A percentile compares a stretch with the other conserved stretches of the same genome.
phyloP scores from a whole-genome alignment of 2,113 vertebrate species.

The Manacus vitellinus region DNA sequence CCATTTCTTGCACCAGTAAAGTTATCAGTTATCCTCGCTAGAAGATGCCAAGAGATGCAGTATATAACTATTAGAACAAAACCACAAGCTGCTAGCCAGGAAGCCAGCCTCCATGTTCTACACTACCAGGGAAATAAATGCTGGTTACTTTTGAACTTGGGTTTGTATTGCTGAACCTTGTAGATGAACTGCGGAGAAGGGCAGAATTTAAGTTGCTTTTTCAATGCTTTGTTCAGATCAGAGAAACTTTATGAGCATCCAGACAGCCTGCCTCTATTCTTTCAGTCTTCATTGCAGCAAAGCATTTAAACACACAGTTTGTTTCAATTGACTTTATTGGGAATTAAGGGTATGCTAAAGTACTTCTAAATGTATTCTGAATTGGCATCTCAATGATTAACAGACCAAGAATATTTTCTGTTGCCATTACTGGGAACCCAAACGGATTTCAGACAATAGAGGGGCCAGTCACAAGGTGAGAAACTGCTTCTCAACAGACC shows the following conservation, averaged over 20 bases:
- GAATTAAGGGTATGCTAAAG: background rate
- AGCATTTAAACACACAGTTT: background rate
- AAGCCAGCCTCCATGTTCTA: background rate
- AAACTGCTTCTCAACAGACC: background rate
- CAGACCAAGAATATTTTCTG: background rate
- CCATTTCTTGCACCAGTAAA: background rate
- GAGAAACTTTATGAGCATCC: background rate
- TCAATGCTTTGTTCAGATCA: background rate
- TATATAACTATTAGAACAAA: background rate
- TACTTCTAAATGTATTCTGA: background rate
- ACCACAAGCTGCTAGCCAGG: background rate
- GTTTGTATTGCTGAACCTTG: background rate
- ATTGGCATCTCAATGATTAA: background rate
- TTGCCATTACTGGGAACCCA: background rate
- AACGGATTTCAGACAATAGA: background rate
- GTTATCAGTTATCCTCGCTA: background rate
- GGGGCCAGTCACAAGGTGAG: background rate
- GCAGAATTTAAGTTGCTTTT: background rate
- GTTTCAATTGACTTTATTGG: background rate
- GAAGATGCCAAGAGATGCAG: background rate
- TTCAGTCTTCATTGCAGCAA: background rate
- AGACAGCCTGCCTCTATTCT: background rate
- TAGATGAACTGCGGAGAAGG: background rate
- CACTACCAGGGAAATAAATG: background rate
- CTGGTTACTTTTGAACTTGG: background rate